Conservation (phyloP, 92 coral and sea anemone genomes). For the Pocillopora grandis region DNA sequence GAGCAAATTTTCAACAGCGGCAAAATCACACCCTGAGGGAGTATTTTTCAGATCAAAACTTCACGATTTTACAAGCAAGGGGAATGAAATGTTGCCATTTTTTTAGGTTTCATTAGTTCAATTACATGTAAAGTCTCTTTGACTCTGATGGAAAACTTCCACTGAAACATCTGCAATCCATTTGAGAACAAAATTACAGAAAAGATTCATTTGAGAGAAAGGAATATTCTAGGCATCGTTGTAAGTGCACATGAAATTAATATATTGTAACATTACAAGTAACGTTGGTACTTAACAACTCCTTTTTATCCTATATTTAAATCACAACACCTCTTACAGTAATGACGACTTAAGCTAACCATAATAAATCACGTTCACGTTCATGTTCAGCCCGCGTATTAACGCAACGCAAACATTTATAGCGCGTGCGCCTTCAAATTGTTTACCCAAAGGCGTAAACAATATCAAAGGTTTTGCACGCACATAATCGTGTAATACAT, state of each 20-base stretch:
- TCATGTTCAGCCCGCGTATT: not conserved
- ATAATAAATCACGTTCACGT: not conserved
- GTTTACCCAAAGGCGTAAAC: not conserved
- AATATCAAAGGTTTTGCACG: too few species aligned
- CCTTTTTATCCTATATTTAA: not conserved
- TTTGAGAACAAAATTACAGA: not conserved
- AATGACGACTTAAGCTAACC: not conserved
- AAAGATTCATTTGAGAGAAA: constrained; percentile 11
- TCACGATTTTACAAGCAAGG: not conserved
- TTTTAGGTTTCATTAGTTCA: not conserved
- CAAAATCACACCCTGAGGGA: not conserved
- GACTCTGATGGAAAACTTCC: not conserved
- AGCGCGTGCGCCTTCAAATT: not conserved
- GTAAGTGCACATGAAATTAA: constrained; percentile 15
- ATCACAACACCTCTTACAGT: constrained; percentile 6
- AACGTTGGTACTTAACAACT: constrained; percentile 17
- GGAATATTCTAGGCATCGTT: constrained; percentile 8
- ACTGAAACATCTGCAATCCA: constrained; percentile 18
- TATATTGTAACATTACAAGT: constrained; percentile 13
- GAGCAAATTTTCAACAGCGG: not conserved
- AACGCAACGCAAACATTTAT: not conserved
- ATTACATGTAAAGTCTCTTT: constrained; percentile 6
- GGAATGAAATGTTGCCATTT: not conserved
- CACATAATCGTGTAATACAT: not conserved
- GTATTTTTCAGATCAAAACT: not conserved